Base-by-base conservation (phyloP, 2,888 invertebrate genomes). In the Andricus quercusramuli region DNA sequence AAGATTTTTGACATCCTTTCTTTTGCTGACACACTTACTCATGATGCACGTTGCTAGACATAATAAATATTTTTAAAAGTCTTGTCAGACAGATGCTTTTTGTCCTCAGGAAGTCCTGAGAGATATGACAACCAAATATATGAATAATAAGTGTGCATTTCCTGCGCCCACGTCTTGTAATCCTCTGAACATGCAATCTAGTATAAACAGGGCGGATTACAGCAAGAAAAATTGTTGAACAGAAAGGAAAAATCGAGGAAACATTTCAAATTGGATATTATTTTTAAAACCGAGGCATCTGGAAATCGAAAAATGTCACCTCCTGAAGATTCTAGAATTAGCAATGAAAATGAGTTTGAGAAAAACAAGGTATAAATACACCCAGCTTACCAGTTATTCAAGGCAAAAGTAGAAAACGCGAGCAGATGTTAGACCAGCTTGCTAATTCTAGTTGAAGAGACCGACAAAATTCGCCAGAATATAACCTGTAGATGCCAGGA, bases 401-500 rank as follows among this genome's bases (percentile, higher is more conserved):
- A 44, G 41, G 41, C 11, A 13, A 67, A 41, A 41, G n/a, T n/a
- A 56, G 9, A 67, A 41, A n/a, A n/a, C 41, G 11, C n/a, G 20
- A 67, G 67, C 68, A 70, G 68, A 70, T 70, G 68, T 47, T 44
- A 29, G 29, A 47, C 47, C 68, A 70, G 68, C 68, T 70, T 70
- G 68, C 68, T 47, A 70, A 56, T 56, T 56, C 68, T 70, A 70
- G n/a, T 56, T n/a, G 44, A 68, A 5, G 47, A 47, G 68, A 29
- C 68, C 1, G 9, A 20, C 8, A 17, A 47, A 70, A 70, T 70
- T 47, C 25, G 47, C 47, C 29, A 25, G 25, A 68, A 68, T 68
- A 17, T 68, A 67, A 13, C 41, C 25, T 22, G 47, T 22, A 29
- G 47, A 68, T 3, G 5, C 47, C 17, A 67, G 44, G 67, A 67